Percentiles rank a stretch among this genome's conserved stretches.
phyloP scores from a whole-genome alignment of 2,888 invertebrate species.

The Dysmachus trigonus region DNA sequence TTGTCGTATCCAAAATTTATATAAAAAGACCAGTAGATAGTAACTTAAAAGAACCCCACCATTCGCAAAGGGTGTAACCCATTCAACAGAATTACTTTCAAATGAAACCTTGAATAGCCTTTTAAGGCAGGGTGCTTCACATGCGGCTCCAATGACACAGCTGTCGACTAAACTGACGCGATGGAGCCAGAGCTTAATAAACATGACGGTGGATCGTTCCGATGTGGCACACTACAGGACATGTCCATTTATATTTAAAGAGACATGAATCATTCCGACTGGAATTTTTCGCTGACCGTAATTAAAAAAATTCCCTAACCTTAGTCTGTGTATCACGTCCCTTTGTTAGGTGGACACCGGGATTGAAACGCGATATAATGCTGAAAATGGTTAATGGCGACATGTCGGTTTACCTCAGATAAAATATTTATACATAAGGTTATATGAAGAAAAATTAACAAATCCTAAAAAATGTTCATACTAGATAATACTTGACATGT shows the following conservation, averaged over 20 bases:
- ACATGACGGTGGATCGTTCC: background rate
- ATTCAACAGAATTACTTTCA: background rate
- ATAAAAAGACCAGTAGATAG: background rate
- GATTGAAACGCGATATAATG: background rate
- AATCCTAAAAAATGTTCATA: no score
- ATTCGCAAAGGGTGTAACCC: background rate
- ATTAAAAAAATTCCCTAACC: background rate
- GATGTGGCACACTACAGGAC: background rate
- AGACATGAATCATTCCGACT: background rate
- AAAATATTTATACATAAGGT: background rate
- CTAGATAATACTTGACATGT: no score
- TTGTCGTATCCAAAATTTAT: no score
- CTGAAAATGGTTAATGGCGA: background rate
- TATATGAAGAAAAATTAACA: no score
- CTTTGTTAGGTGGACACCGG: background rate
- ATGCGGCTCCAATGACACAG: background rate
- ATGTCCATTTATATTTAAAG: background rate
- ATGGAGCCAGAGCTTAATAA: background rate
- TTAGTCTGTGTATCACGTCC: background rate
- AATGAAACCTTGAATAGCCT: background rate
- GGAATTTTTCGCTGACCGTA: background rate
- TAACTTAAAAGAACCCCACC: background rate
- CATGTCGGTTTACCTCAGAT: background rate
- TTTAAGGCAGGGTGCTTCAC: background rate
- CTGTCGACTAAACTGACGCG: background rate